Base-by-base conservation (phyloP, 2,888 invertebrate species). In the Sesamia inferens region DNA sequence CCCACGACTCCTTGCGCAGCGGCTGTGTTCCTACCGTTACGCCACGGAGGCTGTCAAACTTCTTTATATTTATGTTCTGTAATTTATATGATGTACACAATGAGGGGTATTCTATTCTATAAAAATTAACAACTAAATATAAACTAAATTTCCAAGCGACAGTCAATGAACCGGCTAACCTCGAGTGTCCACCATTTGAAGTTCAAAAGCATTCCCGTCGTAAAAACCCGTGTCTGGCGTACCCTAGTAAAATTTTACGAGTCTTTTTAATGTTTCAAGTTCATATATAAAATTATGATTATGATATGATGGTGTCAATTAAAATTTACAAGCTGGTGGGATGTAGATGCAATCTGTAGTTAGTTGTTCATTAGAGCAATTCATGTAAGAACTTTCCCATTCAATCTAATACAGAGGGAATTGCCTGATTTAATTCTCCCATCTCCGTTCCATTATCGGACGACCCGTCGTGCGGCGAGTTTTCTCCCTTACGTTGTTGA, bases 211-310 rank as follows among this genome's bases (percentile, higher is more conserved):
- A 42, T 68, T 16, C 0, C 5, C 14, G 22, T 79, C 77, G 79
- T 79, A 71, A 82, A 81, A 71, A 19, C 64, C n/a, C 24, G 63
- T 67, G 78, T 68, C 71, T 77, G 65, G 78, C 19, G 66, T 68
- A 79, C 68, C 57, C 68, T 22, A 71, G 68, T 78, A 39, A 77
- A 77, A 68, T 82, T 79, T 82, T 63, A 79, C 66, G 42, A 44
- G 19, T 59, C 24, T 54, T 59, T 82, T 69, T 77, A 82, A 71
- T 77, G 77, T 82, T 79, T 51, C 57, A 82, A 79, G 82, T 78
- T 82, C 22, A 62, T 68, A 48, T 57, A 61, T 59, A 54, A 82
- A 61, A 82, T 71, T 71, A 48, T 77, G 11, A 62, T 62, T 71
- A 24, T 66, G 65, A 68, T 71, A 68, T 54, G 39, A 54, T 19